Percentiles rank a stretch among this genome's conserved stretches.
phyloP scores from a whole-genome alignment of 1,140 invertebrate genomes.

The Drosophila aff. region DNA sequence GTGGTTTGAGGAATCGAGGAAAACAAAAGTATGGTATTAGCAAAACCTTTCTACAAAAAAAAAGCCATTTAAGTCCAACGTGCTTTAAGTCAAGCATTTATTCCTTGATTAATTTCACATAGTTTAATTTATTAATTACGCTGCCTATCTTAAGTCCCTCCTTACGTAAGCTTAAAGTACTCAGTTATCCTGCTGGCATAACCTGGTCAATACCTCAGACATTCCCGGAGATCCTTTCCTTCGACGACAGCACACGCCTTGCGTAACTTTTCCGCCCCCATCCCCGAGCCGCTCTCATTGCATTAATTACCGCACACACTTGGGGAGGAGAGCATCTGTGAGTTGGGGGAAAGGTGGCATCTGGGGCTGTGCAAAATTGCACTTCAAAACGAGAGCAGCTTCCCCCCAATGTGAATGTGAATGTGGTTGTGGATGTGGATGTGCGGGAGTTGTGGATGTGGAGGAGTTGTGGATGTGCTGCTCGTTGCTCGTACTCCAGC shows the following conservation, averaged over 20 bases:
- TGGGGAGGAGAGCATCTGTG: slow-evolving; percentile 57
- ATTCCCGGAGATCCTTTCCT: slow-evolving; percentile 3
- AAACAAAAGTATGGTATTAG: not conserved
- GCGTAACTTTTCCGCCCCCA: slow-evolving; percentile 31
- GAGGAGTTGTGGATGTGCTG: slow-evolving; percentile 14
- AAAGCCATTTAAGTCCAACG: not conserved
- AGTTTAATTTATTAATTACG: not conserved
- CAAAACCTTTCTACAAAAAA: too few species aligned
- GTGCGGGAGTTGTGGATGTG: slow-evolving; percentile 20
- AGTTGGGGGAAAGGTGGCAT: slow-evolving; percentile 41
- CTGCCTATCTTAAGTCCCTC: not conserved
- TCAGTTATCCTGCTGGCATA: slow-evolving; percentile 1
- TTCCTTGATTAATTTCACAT: not conserved
- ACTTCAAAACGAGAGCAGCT: slow-evolving; percentile 67
- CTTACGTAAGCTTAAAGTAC: slow-evolving; percentile 12
- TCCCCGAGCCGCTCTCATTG: slow-evolving; percentile 34
- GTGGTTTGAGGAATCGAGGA: not conserved
- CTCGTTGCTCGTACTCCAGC: slow-evolving; percentile 14
- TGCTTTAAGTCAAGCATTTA: not conserved
- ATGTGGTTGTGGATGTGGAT: slow-evolving; percentile 13
- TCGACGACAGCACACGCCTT: slow-evolving; percentile 4
- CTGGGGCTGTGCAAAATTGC: slow-evolving; percentile 78
- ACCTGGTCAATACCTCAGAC: slow-evolving; percentile 37
- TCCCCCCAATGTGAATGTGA: slow-evolving; percentile 7
- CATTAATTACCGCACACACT: slow-evolving; percentile 78